These are phyloP conservation scores for Pipistrellus nathusii DNA, from an alignment of 2,797 vertebrate species.

Conservation along the genomic window DNA sequence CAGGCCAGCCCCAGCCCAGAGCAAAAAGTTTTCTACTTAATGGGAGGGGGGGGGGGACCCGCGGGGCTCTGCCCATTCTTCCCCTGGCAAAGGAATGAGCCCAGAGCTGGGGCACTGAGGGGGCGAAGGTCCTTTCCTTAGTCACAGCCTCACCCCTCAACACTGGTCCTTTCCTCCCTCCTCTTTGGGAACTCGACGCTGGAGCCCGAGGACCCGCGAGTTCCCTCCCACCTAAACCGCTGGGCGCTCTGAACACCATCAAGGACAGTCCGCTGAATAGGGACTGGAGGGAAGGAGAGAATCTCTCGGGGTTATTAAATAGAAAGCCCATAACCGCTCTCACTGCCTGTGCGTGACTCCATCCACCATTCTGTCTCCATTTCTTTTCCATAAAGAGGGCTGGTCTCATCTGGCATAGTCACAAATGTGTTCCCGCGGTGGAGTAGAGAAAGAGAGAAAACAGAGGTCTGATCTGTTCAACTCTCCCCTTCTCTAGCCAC, in stretches of 20 bases:
- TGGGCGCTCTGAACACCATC: background rate
- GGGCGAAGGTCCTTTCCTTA: background rate
- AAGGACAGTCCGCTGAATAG: background rate
- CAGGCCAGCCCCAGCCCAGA: fast-evolving
- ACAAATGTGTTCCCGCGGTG: background rate
- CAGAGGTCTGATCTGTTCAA: background rate
- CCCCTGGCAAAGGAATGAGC: background rate
- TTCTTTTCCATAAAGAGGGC: background rate
- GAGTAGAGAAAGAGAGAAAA: background rate
- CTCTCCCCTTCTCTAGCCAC: background rate
- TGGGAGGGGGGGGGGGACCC: background rate
- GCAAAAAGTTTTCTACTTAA: background rate
- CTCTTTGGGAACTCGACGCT: background rate
- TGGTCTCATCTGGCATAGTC: background rate
- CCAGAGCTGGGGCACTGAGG: background rate
- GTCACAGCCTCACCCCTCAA: background rate
- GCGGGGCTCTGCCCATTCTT: fast-evolving
- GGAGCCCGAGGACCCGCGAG: background rate
- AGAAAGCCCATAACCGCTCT: background rate
- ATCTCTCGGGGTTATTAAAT: background rate
- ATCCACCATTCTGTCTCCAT: background rate
- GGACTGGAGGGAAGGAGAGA: background rate
- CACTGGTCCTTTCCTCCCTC: background rate
- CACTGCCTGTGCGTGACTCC: background rate
- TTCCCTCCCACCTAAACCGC: background rate